phyloP scores from a whole-genome alignment of 1,140 invertebrate genomes.

The Aporrectodea caliginosa region DNA sequence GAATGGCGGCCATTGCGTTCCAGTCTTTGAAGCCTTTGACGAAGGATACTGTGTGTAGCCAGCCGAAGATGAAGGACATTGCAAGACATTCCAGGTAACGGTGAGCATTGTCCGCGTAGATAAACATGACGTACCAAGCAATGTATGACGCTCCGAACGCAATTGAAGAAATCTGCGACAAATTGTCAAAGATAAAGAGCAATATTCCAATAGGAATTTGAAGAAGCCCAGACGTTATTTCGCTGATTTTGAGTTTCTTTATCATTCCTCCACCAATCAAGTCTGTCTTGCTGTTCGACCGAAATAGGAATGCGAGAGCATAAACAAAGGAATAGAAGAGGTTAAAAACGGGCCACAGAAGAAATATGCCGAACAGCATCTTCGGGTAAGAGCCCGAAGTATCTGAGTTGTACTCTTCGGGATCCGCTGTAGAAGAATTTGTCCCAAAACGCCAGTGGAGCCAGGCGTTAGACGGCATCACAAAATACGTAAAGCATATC shows the following conservation, averaged over 20 bases:
- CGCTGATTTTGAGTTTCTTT: slow-evolving; percentile 12
- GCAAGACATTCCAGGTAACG: slow-evolving; percentile 17
- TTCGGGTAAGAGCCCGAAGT: background rate
- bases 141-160: slow-evolving; percentile 8
- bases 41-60: slow-evolving; percentile 18
- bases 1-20: slow-evolving; percentile 14
- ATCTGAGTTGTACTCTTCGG: background rate
- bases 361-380: background rate
- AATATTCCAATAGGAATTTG: slow-evolving; percentile 14
- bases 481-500: slow-evolving; percentile 16
- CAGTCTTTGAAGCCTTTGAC: slow-evolving; percentile 23
- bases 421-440: background rate
- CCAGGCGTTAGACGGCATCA: slow-evolving; percentile 16
- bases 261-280: no score
- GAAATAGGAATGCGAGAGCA: background rate
- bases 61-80: slow-evolving; percentile 8
- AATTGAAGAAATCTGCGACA: slow-evolving; percentile 18
- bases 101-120: slow-evolving; percentile 4
- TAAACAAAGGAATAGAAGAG: background rate
- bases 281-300: background rate
- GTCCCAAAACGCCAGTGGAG: slow-evolving; percentile 4
- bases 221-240: slow-evolving; percentile 19
- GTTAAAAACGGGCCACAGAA: background rate
- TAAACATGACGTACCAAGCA: slow-evolving; percentile 18
- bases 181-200: slow-evolving; percentile 22